phyloP scores from a whole-genome alignment of 37 sponge, comb jelly and placozoan species.

The Cliona cf. orientalis region DNA sequence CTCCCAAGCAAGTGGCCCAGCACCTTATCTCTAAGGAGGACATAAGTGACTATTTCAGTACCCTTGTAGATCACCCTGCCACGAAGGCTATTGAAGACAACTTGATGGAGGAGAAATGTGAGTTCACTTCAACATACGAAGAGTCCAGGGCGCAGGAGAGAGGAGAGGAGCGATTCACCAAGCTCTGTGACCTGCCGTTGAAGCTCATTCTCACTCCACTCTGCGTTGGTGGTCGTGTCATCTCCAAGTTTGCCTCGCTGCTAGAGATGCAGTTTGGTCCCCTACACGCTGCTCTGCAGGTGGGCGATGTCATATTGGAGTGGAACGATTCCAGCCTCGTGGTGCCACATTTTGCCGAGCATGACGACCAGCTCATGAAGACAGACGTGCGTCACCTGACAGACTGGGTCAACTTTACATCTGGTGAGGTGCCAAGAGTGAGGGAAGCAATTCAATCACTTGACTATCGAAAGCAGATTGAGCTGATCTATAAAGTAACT shows the following conservation, averaged over 20 bases:
- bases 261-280: neutral
- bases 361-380: neutral
- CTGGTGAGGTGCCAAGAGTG: neutral
- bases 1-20: no score
- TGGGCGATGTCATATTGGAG: slow-evolving; percentile 13
- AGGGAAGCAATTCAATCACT: neutral
- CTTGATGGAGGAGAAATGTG: neutral
- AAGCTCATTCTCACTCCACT: neutral
- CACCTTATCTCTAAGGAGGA: no score
- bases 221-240: neutral
- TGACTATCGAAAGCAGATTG: neutral
- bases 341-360: slow-evolving; percentile 1
- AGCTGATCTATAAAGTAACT: slow-evolving; percentile 1
- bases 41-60: neutral
- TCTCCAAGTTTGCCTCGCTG: neutral
- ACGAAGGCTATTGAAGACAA: slow-evolving; percentile 1
- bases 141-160: neutral
- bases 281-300: neutral
- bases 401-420: neutral
- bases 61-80: neutral
- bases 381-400: neutral
- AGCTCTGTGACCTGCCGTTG: neutral
- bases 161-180: neutral
- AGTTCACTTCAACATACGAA: neutral
- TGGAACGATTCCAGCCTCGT: slow-evolving; percentile 1